Base-by-base conservation (phyloP, 2,113 vertebrate species). In the Synchiropus splendidus region DNA sequence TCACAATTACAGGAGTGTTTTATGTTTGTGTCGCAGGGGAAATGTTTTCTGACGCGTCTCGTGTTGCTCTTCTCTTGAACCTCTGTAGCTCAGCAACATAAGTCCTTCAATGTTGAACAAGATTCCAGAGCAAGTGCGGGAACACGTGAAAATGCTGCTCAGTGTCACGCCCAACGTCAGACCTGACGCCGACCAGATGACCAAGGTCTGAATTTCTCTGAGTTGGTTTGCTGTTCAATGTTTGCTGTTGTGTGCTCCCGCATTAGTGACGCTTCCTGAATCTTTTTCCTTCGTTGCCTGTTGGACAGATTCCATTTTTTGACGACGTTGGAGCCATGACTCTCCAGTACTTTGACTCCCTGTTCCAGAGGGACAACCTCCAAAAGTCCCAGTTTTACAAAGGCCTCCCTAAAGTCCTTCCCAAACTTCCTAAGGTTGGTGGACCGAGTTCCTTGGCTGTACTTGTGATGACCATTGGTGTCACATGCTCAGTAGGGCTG, bases 361-460 rank as follows among this genome's bases (percentile, higher is more conserved):
- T 99, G 63, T 97, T 98, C 84, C 95, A 99, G 79, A 89, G 91
- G 65, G 94, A 99, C 83, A 99, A 99, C 69, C 86, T 99, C 32
- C 95, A 99, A 80, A 99, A 99, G 68, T 99, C 94, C 45, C 95
- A 99, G 55, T 99, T 99, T 79, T 99, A 92, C 80, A 99, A 99
- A 87, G 87, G 91, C 45, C 82, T 99, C 16, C 93, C 95, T 31
- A 99, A 97, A 85, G 88, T 99, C 66, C 80, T 99, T 44, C 88
- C 92, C 39, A 92, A 99, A 70, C 73, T 99, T 32, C 95, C 95
- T 47, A 99, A 99, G 92, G 95, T 94, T 63, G n/a, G n/a, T n/a
- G n/a, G n/a, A n/a, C n/a, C n/a, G n/a, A 61, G 9, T 1, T 1
- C 2, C 12, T 27, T 5, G 4, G 21, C 21, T 27, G 4, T 4